Evolutionary conservation across 2,113 vertebrate genomes (phyloP).

Genomic region (Camelus bactrianus): DNA sequence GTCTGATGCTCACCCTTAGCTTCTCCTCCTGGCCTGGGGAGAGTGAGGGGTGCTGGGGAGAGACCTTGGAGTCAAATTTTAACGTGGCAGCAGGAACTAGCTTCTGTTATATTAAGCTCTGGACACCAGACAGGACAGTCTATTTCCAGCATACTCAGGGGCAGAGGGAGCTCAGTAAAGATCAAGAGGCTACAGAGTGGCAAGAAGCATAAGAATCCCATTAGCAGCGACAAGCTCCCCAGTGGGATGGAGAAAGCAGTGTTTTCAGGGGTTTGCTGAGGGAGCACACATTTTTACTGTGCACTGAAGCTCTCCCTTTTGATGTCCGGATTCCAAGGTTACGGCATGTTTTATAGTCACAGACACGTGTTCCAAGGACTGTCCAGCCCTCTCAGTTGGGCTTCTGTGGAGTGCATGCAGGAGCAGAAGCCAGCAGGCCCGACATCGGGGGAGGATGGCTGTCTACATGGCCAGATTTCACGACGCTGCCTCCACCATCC

Average conservation of each 20-base stretch:
- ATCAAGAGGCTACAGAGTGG: slow-evolving; percentile 71
- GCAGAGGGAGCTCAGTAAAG: slow-evolving; percentile 72
- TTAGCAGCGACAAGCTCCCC: slow-evolving; percentile 74
- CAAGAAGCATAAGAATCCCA: slow-evolving; percentile 68
- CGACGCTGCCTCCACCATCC: fast-evolving
- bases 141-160: slow-evolving; percentile 73
- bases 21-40: not conserved
- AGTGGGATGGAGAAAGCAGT: slow-evolving; percentile 65
- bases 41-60: not conserved
- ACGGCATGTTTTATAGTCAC: slow-evolving; percentile 64
- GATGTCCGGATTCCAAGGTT: slow-evolving; percentile 81
- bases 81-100: slow-evolving; percentile 65
- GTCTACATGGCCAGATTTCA: not conserved
- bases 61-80: slow-evolving; percentile 66
- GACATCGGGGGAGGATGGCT: not conserved
- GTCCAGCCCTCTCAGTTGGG: not conserved
- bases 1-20: not conserved
- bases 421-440: not conserved
- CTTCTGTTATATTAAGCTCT: slow-evolving; percentile 79
- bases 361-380: slow-evolving; percentile 57
- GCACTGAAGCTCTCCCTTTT: slow-evolving; percentile 83
- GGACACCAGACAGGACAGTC: slow-evolving; percentile 77
- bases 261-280: slow-evolving; percentile 78
- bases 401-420: not conserved
- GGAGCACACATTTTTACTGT: slow-evolving; percentile 83